Evolutionary conservation across 1,140 invertebrate species (phyloP).

Genomic region (Diachasma alloeum): DNA sequence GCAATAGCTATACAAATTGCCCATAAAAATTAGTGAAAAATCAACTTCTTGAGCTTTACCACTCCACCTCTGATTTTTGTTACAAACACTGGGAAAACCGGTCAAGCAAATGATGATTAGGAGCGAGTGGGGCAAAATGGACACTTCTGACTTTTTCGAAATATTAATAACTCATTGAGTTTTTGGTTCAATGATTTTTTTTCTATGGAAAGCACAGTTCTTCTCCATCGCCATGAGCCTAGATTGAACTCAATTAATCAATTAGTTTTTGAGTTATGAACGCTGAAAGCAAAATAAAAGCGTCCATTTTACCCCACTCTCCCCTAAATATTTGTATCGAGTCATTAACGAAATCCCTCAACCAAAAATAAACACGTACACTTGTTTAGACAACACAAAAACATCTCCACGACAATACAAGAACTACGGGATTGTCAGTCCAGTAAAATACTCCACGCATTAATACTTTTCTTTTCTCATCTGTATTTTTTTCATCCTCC

Average conservation of each 20-base stretch:
- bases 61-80: not conserved
- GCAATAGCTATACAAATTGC: too few species aligned
- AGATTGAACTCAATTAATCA: too few species aligned
- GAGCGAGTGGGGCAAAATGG: too few species aligned
- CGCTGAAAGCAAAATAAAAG: too few species aligned
- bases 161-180: too few species aligned
- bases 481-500: not conserved
- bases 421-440: not conserved
- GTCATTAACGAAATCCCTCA: not conserved
- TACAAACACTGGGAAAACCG: conserved; percentile 8
- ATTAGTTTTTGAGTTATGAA: too few species aligned
- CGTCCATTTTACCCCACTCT: too few species aligned
- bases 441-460: not conserved
- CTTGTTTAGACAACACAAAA: not conserved
- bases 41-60: not conserved
- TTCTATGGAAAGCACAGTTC: too few species aligned
- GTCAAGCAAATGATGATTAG: not conserved
- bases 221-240: too few species aligned
- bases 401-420: not conserved
- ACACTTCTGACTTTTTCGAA: too few species aligned
- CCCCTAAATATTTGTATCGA: conserved; percentile 10
- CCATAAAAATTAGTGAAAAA: too few species aligned
- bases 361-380: not conserved
- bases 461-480: not conserved
- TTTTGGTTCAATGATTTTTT: too few species aligned